Evolutionary conservation across 1,140 invertebrate species (phyloP).

Genomic region (Drosophila sp.): DNA sequence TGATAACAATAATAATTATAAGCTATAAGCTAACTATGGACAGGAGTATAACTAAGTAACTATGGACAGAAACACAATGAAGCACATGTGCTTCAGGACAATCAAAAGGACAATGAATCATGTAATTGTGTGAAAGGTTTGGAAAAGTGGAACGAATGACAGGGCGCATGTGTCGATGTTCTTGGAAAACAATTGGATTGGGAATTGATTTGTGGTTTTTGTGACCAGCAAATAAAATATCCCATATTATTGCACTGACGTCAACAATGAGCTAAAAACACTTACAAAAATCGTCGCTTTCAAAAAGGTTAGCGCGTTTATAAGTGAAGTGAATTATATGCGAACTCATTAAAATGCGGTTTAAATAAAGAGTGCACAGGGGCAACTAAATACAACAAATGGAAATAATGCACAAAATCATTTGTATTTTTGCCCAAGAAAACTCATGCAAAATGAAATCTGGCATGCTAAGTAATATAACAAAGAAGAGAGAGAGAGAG

Average conservation of each 20-base stretch:
- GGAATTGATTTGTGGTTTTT: slow-evolving; percentile 41
- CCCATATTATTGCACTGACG: slow-evolving; percentile 28
- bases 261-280: slow-evolving; percentile 20
- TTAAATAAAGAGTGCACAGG: slow-evolving; percentile 13
- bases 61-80: background rate
- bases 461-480: slow-evolving; percentile 45
- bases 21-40: too few species aligned
- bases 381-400: slow-evolving; percentile 14
- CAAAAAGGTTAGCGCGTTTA: slow-evolving; percentile 12
- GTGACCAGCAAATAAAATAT: slow-evolving; percentile 19
- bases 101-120: slow-evolving; percentile 37
- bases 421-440: background rate
- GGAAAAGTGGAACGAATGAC: slow-evolving; percentile 19
- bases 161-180: slow-evolving; percentile 45
- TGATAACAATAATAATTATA: background rate
- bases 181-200: slow-evolving; percentile 42
- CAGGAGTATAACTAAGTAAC: background rate
- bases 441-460: slow-evolving; percentile 31
- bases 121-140: slow-evolving; percentile 2
- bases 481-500: too few species aligned
- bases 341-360: slow-evolving; percentile 23
- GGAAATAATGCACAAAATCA: slow-evolving; percentile 8
- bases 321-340: slow-evolving; percentile 34
- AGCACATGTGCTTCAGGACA: slow-evolving; percentile 6
- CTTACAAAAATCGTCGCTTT: background rate